Evolutionary conservation across 92 coral and sea anemone genomes (phyloP), one percentile per base, ranked within the genome.

Genomic region (Diadumene lineata): DNA sequence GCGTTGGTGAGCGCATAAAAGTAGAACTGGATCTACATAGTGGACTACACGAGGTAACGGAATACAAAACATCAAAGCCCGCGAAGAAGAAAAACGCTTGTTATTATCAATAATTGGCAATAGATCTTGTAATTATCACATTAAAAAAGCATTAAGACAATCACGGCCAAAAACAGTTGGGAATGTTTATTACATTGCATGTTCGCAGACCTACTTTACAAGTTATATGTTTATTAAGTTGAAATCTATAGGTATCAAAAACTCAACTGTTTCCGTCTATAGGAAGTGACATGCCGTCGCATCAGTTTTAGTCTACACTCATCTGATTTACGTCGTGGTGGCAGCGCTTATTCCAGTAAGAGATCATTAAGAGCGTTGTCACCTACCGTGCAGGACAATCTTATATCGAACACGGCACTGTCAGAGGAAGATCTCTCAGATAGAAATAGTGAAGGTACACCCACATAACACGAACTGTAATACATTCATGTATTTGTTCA

Each of bases 341-440:
- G 77, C 46, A 87, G 83, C 78, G 66, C 80, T 30, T 79, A 83
- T 24, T 84, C 97, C 24, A 88, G 97, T 73, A 91, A 84, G 65
- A 50, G 93, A 64, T 77, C 82, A 63, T 81, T 85, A n/a, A 76
- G 90, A 34, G 79, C 88, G 26, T 64, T 85, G 73, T 86, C 88
- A 28, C 84, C 73, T 33, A 69, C 84, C 64, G 71, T 81, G 53
- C 71, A 70, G 75, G 89, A 89, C 7, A 86, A 75, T 61, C 72
- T 85, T 7, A 69, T 82, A 32, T 62, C 96, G 6, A 77, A 89
- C 31, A 82, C 92, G 24, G 81, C 86, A 1, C 75, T 90, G 72
- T 90, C 97, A 11, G 97, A 90, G 66, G 97, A 90, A 72, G 97
- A 90, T 76, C 73, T 90, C 60, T 90, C 97, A 26, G 97, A 90